Percentiles rank a stretch among this genome's conserved stretches.
Evolutionary conservation across 1,140 invertebrate genomes (phyloP).

Genomic region (Philotrypesis tridentata): DNA sequence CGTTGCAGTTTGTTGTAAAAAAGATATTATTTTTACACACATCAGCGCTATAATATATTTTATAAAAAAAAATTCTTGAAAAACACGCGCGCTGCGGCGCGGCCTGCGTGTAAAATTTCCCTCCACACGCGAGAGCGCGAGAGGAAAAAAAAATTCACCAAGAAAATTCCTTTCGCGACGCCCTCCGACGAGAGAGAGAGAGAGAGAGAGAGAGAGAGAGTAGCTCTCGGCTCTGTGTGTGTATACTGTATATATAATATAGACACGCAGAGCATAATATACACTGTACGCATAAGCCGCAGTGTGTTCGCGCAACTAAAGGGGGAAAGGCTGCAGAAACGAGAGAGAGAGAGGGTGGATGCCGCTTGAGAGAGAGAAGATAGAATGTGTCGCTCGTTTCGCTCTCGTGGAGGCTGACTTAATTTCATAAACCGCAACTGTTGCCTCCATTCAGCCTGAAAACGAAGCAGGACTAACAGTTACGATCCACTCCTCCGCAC

Average conservation of each 20-base stretch:
- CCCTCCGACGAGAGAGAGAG: no score
- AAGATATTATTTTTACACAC: not conserved
- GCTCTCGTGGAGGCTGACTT: constrained; percentile 64
- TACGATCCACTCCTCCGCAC: constrained; percentile 57
- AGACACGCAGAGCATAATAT: not conserved
- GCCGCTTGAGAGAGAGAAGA: constrained; percentile 21
- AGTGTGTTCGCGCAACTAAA: not conserved
- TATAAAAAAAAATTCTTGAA: not conserved
- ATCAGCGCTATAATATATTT: not conserved
- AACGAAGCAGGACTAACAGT: constrained; percentile 67
- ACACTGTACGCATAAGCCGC: not conserved
- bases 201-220: no score
- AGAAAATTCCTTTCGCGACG: not conserved
- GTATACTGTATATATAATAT: no score
- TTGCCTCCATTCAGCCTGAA: constrained; percentile 70
- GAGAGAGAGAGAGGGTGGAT: constrained; percentile 5
- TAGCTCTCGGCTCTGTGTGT: no score
- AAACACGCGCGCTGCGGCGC: no score
- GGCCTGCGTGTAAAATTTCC: not conserved
- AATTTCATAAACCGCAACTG: constrained; percentile 75
- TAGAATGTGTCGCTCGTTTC: constrained; percentile 62
- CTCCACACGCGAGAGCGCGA: not conserved
- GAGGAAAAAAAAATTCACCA: not conserved
- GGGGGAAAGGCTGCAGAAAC: not conserved
- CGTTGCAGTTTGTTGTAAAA: no score